Conservation (phyloP, 2,888 invertebrate species). For the Abscondita cerata region DNA sequence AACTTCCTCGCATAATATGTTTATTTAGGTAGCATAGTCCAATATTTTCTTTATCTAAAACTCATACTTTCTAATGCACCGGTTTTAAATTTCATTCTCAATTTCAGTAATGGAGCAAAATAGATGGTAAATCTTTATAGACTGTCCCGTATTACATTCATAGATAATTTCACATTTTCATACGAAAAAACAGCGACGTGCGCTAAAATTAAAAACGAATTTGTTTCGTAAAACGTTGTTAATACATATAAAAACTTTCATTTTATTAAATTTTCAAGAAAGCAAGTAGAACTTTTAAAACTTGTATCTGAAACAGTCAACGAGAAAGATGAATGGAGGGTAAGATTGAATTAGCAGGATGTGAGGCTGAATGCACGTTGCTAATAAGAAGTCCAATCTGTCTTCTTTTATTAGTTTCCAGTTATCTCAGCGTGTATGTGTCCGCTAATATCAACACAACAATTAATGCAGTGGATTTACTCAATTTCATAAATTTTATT, state of each 20-base stretch:
- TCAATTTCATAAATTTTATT: not conserved
- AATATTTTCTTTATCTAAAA: constrained; percentile 36
- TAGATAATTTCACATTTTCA: constrained; percentile 25
- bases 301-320: constrained; percentile 39
- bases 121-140: constrained; percentile 1
- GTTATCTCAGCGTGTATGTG: constrained; percentile 28
- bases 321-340: constrained; percentile 53
- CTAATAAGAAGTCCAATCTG: constrained; percentile 54
- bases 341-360: constrained; percentile 48
- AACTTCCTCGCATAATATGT: constrained; percentile 22
- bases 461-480: constrained; percentile 2
- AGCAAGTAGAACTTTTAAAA: constrained; percentile 29
- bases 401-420: constrained; percentile 54
- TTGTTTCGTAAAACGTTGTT: constrained; percentile 2
- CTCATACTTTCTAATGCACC: constrained; percentile 42
- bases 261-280: constrained; percentile 28
- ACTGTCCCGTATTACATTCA: constrained; percentile 19
- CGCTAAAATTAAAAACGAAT: constrained; percentile 14
- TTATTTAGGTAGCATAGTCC: constrained; percentile 33
- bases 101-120: constrained; percentile 43
- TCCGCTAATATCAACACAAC: constrained; percentile 11
- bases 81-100: constrained; percentile 48
- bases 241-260: constrained; percentile 16
- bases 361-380: constrained; percentile 50
- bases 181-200: constrained; percentile 4